Evolutionary conservation across 1,140 invertebrate genomes (phyloP), one percentile per base, ranked within the genome.

Genomic region (Kradibia gibbosae): DNA sequence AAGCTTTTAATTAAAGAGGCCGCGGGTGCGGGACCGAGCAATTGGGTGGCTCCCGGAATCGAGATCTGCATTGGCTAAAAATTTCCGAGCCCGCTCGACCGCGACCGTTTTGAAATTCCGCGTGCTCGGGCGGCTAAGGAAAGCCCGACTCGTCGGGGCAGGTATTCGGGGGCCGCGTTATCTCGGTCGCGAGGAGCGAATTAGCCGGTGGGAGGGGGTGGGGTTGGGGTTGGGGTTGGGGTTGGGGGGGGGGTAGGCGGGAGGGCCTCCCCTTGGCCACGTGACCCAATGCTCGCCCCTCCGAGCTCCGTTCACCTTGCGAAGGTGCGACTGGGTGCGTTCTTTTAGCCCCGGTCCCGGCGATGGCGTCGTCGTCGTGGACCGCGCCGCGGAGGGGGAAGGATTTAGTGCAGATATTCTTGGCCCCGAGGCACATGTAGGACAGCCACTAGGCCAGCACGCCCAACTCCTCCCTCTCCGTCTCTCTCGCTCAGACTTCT

Each of bases 391-490:
- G 48, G 73, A 74, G 75, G 67, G 86, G 48, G 72, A 83, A 60
- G 80, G 84, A 85, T 82, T 84, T 83, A 83, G 82, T 82, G 81
- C 83, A 83, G 85, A 85, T 87, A 87, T 87, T 87, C 84, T 87
- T 87, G 86, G 85, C 84, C 76, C 70, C 83, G 83, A 85, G 86
- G 84, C 83, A 81, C 85, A 85, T 81, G 84, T 85, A 84, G 85
- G 86, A 82, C 84, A 85, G 83, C 83, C 86, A 83, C 83, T 80
- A 75, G 79, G 81, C 83, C 57, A 82, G 82, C 62, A 60, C 55
- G 39, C 34, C 55, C 65, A 25, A 62, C 71, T 31, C 75, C 50
- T 82, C 48, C 28, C 48, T 85, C 85, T 85, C 83, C 82, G 65
- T 72, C 25, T 72, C 73, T 28, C 60, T n/a, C 36, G n/a, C 55